Evolutionary conservation across 2,113 vertebrate species (phyloP).

Genomic region (Carassius carassius): DNA sequence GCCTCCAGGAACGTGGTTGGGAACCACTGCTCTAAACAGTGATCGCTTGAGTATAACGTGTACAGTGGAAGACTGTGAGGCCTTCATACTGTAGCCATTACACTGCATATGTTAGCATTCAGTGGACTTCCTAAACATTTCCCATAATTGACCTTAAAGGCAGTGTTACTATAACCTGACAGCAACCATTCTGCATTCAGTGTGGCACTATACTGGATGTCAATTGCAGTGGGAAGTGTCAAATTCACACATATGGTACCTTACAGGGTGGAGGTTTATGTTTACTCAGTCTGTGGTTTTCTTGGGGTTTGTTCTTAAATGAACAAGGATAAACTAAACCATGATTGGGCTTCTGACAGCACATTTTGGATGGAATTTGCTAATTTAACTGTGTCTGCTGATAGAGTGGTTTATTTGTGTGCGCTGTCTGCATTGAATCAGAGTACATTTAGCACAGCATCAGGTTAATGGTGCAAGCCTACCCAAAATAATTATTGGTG

Average conservation of each 20-base stretch:
- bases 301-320: neutral
- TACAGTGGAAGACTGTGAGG: conserved; percentile 32
- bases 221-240: neutral
- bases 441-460: conserved; percentile 13
- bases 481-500: neutral
- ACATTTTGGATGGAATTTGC: neutral
- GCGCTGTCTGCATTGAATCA: conserved; percentile 19
- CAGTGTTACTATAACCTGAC: conserved; percentile 52
- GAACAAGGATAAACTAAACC: conserved; percentile 35
- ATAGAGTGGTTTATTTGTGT: conserved; percentile 24
- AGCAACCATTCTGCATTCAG: conserved; percentile 35
- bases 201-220: conserved; percentile 20
- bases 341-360: conserved; percentile 18
- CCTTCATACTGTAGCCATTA: conserved; percentile 49
- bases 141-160: conserved; percentile 53
- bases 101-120: conserved; percentile 51
- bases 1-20: too few relatives aligned
- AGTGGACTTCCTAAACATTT: conserved; percentile 54
- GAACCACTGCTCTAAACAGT: conserved; percentile 31
- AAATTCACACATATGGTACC: conserved; percentile 32
- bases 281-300: conserved; percentile 15
- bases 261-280: conserved; percentile 11
- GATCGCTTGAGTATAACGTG: conserved; percentile 39
- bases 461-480: neutral
- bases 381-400: neutral